Conservation (phyloP, 2,888 invertebrate genomes). For the Galerucella pusilla region DNA sequence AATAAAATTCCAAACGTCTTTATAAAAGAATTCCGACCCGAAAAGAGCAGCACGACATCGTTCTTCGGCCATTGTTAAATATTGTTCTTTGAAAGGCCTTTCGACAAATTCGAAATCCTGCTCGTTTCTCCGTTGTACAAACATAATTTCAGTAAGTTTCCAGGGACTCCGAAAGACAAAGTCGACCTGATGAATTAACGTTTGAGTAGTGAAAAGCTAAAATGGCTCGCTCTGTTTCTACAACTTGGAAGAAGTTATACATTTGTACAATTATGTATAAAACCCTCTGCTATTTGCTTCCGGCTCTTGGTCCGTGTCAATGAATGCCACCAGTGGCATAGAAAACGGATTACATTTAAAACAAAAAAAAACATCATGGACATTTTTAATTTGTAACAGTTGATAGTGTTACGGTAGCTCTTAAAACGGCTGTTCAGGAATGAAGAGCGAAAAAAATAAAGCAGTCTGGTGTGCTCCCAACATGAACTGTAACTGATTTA, state of each 20-base stretch:
- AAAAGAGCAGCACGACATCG: conserved; percentile 22
- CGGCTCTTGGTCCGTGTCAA: conserved; percentile 2
- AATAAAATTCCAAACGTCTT: conserved; percentile 9
- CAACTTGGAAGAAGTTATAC: conserved; percentile 24
- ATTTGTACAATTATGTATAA: conserved; percentile 21
- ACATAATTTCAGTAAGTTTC: conserved; percentile 27
- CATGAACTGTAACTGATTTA: no score
- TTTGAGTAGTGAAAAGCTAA: conserved; percentile 17
- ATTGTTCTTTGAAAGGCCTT: conserved; percentile 32
- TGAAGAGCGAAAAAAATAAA: no score
- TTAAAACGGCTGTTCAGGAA: no score
- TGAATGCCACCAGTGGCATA: background rate
- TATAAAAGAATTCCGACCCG: conserved; percentile 1
- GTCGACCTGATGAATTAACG: conserved; percentile 32
- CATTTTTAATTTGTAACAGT: no score
- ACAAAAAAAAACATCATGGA: no score
- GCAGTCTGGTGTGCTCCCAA: no score
- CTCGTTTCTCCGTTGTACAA: conserved; percentile 28
- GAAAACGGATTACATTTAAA: background rate
- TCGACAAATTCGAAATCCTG: conserved; percentile 23
- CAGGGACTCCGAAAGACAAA: conserved; percentile 28
- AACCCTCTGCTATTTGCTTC: conserved; percentile 9
- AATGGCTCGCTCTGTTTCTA: conserved; percentile 22
- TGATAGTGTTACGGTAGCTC: no score
- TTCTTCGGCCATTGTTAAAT: conserved; percentile 33